Evolutionary conservation across 1,140 invertebrate genomes (phyloP), one percentile per base, ranked within the genome.

Genomic region (Phocides pigmalion): DNA sequence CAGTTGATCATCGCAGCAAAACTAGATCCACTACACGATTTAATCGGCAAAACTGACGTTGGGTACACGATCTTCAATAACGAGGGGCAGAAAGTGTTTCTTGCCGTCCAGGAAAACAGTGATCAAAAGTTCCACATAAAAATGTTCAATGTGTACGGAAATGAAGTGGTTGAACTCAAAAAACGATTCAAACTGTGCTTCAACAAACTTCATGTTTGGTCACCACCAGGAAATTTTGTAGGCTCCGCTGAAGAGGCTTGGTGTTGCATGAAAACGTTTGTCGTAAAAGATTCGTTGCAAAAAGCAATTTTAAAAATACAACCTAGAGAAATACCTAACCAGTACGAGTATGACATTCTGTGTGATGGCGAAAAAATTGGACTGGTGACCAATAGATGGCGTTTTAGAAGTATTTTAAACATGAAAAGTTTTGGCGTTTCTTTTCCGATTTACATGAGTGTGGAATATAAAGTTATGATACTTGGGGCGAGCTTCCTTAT

Each of bases 111-210:
- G 42, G 67, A 76, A 5, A 72, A 70, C 16, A 42, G 17, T 0
- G 42, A 46, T 12, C 54, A 32, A 15, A 68, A 69, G 17, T 74
- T 72, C 32, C 51, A 70, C 32, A 53, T 85, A 0, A 79, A 72
- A 56, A 68, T 83, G 12, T 85, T 70, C 41, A 85, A 85, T 19
- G 37, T 50, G 17, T 85, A 85, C 17, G 83, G 81, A 3, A 85
- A 85, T 50, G 79, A 83, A 64, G 73, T 85, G 0, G 74, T 85
- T 12, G 32, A 76, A 19, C 49, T 85, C 0, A 70, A 74, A 41
- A 80, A 67, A 58, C 71, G 63, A 15, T 58, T 46, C 28, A 39
- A 47, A 2, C 68, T 25, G 11, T 83, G 70, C 54, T n/a, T 70
- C 8, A 75, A 74, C 5, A 74, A 61, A 19, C 28, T 74, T 2